These are phyloP conservation scores for Sus scrofa DNA, from an alignment of 2,113 vertebrate genomes.

Conservation along the genomic window DNA sequence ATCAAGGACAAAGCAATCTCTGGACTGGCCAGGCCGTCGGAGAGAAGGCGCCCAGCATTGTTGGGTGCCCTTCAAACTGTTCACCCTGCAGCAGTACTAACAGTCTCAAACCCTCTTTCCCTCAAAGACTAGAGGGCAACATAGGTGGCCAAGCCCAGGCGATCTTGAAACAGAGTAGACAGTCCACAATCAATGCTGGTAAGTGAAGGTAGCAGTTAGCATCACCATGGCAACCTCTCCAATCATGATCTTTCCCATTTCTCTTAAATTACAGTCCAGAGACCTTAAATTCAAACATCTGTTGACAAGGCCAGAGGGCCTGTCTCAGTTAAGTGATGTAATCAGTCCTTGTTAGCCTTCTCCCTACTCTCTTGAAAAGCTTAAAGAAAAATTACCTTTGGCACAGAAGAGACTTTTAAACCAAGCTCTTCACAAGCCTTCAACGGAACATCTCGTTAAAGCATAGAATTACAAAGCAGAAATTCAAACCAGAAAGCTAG, in stretches of 20 bases:
- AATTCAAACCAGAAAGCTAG: no score
- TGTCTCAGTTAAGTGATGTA: slow-evolving; percentile 64
- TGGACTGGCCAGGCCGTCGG: background rate
- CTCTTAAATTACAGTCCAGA: slow-evolving; percentile 59
- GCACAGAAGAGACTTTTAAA: slow-evolving; percentile 66
- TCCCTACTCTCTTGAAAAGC: slow-evolving; percentile 56
- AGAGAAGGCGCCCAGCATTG: background rate
- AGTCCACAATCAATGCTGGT: background rate
- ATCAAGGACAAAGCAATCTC: background rate
- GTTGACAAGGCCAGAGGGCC: slow-evolving; percentile 49
- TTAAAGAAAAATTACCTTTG: slow-evolving; percentile 76
- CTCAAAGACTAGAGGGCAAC: background rate
- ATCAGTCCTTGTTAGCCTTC: slow-evolving; percentile 67
- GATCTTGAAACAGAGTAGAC: background rate
- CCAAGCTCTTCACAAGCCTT: slow-evolving; percentile 47
- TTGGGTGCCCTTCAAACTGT: background rate
- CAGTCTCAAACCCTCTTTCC: background rate
- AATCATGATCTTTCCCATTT: slow-evolving; percentile 49
- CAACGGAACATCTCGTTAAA: slow-evolving; percentile 1
- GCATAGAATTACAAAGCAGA: slow-evolving; percentile 55
- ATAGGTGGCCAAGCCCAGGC: background rate
- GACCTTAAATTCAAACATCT: slow-evolving; percentile 70
- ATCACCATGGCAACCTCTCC: slow-evolving; percentile 63
- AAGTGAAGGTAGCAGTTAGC: slow-evolving; percentile 16
- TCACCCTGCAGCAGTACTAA: background rate